Percentiles rank a stretch among this genome's conserved stretches.
Conservation (phyloP, 2,888 invertebrate genomes). For the Dyspetes luteomarginatus region DNA sequence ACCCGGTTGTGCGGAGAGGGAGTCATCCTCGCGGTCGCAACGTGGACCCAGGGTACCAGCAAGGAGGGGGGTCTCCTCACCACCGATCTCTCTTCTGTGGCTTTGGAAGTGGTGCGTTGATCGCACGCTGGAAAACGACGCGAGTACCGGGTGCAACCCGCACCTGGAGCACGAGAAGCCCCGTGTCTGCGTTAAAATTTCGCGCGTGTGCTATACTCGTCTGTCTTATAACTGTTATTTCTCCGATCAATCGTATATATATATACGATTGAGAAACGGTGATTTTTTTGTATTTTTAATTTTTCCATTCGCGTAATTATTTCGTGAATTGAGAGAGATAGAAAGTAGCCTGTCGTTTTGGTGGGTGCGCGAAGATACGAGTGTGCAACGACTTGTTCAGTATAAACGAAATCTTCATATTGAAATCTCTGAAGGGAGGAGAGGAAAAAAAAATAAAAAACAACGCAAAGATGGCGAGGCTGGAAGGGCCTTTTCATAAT, state of each 20-base stretch:
- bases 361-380: slow-evolving; percentile 25
- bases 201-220: slow-evolving; percentile 33
- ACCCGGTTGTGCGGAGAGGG: slow-evolving; percentile 64
- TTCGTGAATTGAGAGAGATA: slow-evolving; percentile 24
- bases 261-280: slow-evolving; percentile 6
- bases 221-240: no score
- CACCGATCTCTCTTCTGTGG: slow-evolving; percentile 77
- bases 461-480: slow-evolving; percentile 53
- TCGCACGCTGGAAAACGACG: slow-evolving; percentile 66
- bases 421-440: no score
- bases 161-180: slow-evolving; percentile 64
- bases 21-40: slow-evolving; percentile 65
- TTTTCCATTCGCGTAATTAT: slow-evolving; percentile 23
- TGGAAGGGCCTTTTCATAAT: slow-evolving; percentile 36
- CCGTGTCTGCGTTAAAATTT: slow-evolving; percentile 58
- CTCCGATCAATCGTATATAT: background rate
- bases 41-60: slow-evolving; percentile 61
- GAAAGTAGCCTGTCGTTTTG: slow-evolving; percentile 17
- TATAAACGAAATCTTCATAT: background rate
- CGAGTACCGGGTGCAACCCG: slow-evolving; percentile 65
- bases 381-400: background rate
- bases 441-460: background rate
- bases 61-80: slow-evolving; percentile 85
- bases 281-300: background rate
- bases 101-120: slow-evolving; percentile 65